Evolutionary conservation across 2,797 vertebrate genomes (phyloP), one percentile per base, ranked within the genome.

Genomic region (Falco naumanni): DNA sequence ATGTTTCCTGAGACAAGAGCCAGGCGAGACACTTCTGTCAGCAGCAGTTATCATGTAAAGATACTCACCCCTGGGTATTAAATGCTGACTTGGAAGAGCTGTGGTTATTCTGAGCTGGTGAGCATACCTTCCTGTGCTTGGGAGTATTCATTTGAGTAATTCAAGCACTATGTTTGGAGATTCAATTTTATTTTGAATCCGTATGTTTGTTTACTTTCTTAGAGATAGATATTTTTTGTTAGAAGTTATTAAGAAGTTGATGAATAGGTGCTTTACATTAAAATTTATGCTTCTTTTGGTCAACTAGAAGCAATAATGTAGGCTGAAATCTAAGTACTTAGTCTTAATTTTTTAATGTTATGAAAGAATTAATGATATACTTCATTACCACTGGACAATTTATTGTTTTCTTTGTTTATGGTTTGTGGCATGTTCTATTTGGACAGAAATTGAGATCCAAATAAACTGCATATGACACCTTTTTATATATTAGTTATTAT

Each of bases 11-110:
- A 72, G 28, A 45, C 14, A 9, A 33, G 15, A 94, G 14, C 47
- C 48, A 65, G 29, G 29, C 1, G 0, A 75, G 57, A 75, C 11
- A 12, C 7, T n/a, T 82, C 56, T 74, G 34, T 68, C 3, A 0
- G 16, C 37, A 71, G 39, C 25, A 68, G 48, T 48, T 68, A 45
- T 17, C 17, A 15, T 34, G 16, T 66, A n/a, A 80, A 72, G 45
- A 63, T 51, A 45, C 22, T 82, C 24, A 31, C 16, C 3, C 34
- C 20, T 14, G 51, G n/a, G 34, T 87, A 45, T 37, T 68, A 90
- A 68, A 87, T 22, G 17, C 16, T 2, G 0, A 41, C 56, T 39
- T 64, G 60, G 48, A 84, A 78, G 29, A 48, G 3, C 17, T 84
- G n/a, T 48, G n/a, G 50, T 39, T 71, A 43, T 41, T 88, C 26